Evolutionary conservation across 2,113 vertebrate genomes (phyloP), one percentile per base, ranked within the genome.

Genomic region (Barnardius zonarius): DNA sequence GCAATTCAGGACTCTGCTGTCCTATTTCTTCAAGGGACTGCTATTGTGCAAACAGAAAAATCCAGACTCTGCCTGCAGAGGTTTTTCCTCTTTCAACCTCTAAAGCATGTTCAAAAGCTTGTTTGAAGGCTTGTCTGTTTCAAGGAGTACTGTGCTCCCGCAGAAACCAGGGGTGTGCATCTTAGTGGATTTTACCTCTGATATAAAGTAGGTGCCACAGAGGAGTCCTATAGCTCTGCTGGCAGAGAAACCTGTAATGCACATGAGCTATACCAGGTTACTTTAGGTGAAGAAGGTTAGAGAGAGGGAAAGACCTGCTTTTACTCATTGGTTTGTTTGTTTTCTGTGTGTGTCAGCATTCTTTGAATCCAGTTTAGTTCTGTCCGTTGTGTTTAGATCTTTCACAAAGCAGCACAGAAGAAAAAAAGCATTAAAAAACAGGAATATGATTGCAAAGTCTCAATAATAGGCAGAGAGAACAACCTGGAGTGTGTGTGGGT

Each of bases 301-400:
- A 51, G 44, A 18, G 18, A 11, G 10, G n/a, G n/a, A 63, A 66
- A 67, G 51, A 88, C 83, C 74, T 82, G 86, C 70, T 84, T 93
- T 80, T 90, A 61, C 69, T 90, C 73, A 82, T 76, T 41, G 49
- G n/a, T 87, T 95, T 93, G 17, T 86, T 89, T 64, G 68, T 91
- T 89, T 92, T 79, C 68, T 83, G 2, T 8, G 1, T 6, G 2
- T 86, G 69, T 95, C 95, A 93, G 81, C 68, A 77, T 89, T 95
- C 87, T 83, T 81, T 73, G 61, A 74, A 88, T 78, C 78, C 52
- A 17, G 24, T 91, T 92, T 95, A 96, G 87, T 94, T 90, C 78
- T 41, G 86, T 84, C 64, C 22, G 64, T 68, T 0, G 0, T 51
- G 46, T 90, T 92, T 88, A 72, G 48, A 49, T 87, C 81, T 77